Conservation (phyloP, 2,113 vertebrate species). For the Tetraodon nigroviridis region DNA sequence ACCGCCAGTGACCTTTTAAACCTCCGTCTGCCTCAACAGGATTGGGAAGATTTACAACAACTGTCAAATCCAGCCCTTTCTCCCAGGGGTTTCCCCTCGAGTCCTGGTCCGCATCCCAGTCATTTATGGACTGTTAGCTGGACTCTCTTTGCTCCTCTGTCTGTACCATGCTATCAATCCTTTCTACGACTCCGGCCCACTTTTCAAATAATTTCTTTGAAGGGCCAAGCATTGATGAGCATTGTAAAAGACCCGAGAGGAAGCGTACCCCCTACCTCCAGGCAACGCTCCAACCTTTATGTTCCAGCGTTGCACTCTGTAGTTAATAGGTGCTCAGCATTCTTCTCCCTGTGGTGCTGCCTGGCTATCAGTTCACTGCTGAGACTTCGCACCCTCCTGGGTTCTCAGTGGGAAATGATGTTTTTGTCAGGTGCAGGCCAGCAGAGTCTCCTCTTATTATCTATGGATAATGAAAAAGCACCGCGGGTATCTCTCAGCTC, state of each 20-base stretch:
- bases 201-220: constrained; percentile 39
- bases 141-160: constrained; percentile 25
- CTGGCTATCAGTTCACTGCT: constrained; percentile 41
- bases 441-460: constrained; percentile 55
- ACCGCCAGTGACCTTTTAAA: constrained; percentile 48
- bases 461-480: constrained; percentile 53
- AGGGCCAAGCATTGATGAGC: constrained; percentile 45
- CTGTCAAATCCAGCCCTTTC: constrained; percentile 54
- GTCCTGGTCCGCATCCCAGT: constrained; percentile 42
- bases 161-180: constrained; percentile 26
- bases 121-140: constrained; percentile 36
- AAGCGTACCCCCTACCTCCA: constrained; percentile 44
- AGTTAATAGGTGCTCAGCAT: constrained; percentile 61
- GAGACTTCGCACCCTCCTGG: constrained; percentile 42
- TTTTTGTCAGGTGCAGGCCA: constrained; percentile 48
- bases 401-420: constrained; percentile 46
- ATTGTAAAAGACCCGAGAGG: constrained; percentile 47
- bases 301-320: constrained; percentile 53
- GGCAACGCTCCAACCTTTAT: constrained; percentile 50
- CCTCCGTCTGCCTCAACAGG: constrained; percentile 30
- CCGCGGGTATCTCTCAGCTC: constrained; percentile 28
- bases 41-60: constrained; percentile 60
- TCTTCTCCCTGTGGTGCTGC: constrained; percentile 53
- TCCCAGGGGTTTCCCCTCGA: constrained; percentile 50
- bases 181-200: constrained; percentile 17